phyloP scores from a whole-genome alignment of 2,113 vertebrate genomes.

The Limanda limanda region DNA sequence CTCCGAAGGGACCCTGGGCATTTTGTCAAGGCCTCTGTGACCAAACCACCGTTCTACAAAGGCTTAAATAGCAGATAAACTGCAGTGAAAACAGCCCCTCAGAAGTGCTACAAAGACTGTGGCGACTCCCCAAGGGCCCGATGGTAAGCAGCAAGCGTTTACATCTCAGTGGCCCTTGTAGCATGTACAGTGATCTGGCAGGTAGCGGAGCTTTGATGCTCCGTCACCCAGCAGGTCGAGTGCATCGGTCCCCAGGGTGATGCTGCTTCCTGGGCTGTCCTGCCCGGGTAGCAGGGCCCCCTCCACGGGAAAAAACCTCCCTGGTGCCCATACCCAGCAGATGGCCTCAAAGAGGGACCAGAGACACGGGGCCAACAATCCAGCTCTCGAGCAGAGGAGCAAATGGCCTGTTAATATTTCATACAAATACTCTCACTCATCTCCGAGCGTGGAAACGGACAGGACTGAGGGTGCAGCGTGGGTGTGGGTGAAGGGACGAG shows the following conservation, averaged over 20 bases:
- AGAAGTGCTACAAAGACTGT: constrained; percentile 73
- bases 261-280: constrained; percentile 71
- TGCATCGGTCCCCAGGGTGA: constrained; percentile 73
- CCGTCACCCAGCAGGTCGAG: constrained; percentile 78
- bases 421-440: constrained; percentile 79
- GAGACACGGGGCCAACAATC: constrained; percentile 76
- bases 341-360: constrained; percentile 82
- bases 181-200: constrained; percentile 77
- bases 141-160: constrained; percentile 68
- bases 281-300: constrained; percentile 75
- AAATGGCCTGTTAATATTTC: constrained; percentile 83
- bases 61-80: constrained; percentile 72
- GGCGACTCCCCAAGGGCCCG: constrained; percentile 44
- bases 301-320: constrained; percentile 73
- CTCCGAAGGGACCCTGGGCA: constrained; percentile 66
- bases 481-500: constrained; percentile 37
- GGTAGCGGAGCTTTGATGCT: constrained; percentile 79
- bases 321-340: constrained; percentile 77
- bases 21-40: constrained; percentile 70
- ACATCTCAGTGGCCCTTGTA: constrained; percentile 67
- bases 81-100: constrained; percentile 59
- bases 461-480: constrained; percentile 51
- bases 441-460: constrained; percentile 68
- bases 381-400: constrained; percentile 80
- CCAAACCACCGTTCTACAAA: constrained; percentile 68